Evolutionary conservation across 2,888 invertebrate species (phyloP).

Genomic region (Lottia scabra): DNA sequence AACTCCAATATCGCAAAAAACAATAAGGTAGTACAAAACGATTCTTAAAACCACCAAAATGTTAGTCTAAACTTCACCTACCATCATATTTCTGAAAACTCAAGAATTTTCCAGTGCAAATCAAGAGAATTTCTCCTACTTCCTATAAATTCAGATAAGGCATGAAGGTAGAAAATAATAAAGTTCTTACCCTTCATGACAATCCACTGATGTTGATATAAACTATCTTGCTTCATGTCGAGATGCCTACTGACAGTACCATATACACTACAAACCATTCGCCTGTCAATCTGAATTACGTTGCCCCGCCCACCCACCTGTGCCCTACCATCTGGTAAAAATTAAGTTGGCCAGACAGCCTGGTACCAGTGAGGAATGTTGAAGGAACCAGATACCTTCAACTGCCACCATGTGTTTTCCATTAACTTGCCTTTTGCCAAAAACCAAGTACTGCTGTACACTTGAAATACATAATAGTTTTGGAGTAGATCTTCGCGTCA

Average conservation of each 20-base stretch:
- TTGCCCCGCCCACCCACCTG: conserved; percentile 23
- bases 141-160: no score
- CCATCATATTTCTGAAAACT: no score
- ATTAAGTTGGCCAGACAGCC: conserved; percentile 46
- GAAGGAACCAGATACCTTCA: conserved; percentile 33
- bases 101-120: no score
- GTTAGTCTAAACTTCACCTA: no score
- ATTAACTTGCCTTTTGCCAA: neutral
- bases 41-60: no score
- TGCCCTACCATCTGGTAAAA: conserved; percentile 38
- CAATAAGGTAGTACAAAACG: no score
- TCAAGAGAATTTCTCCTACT: no score
- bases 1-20: no score
- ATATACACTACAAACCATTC: neutral
- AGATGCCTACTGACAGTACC: neutral
- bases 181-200: conserved; percentile 3
- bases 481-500: no score
- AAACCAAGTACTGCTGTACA: conserved; percentile 2
- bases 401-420: conserved; percentile 14
- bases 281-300: neutral
- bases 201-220: neutral
- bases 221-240: conserved; percentile 7
- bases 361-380: conserved; percentile 50
- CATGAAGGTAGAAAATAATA: no score
- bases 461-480: no score